phyloP scores from a whole-genome alignment of 2,888 invertebrate genomes.

The Melolontha melolontha region DNA sequence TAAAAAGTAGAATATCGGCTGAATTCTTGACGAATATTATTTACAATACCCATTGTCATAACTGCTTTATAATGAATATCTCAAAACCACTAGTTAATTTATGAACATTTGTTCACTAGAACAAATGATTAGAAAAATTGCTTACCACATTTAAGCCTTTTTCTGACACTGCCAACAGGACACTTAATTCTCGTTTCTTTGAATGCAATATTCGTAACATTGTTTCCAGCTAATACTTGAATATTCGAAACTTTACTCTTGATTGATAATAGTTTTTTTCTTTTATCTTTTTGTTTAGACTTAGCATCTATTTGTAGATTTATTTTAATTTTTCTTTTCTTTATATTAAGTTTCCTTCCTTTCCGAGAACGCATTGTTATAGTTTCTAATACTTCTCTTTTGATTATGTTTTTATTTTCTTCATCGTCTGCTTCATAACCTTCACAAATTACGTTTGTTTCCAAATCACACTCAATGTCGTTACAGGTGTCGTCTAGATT shows the following conservation, averaged over 20 bases:
- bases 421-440: conserved; percentile 50
- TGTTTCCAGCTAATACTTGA: conserved; percentile 43
- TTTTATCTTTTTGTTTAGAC: conserved; percentile 42
- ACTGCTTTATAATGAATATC: no score
- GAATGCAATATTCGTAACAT: conserved; percentile 37
- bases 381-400: conserved; percentile 49
- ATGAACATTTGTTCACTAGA: no score
- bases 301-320: conserved; percentile 58
- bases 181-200: conserved; percentile 61
- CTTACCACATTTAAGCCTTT: conserved; percentile 71
- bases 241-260: conserved; percentile 42
- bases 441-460: conserved; percentile 49
- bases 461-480: conserved; percentile 48
- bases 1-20: no score
- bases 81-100: no score
- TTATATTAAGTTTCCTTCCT: conserved; percentile 16
- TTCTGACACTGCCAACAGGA: conserved; percentile 68
- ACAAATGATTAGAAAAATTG: conserved; percentile 16
- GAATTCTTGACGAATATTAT: no score
- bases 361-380: conserved; percentile 22
- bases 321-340: conserved; percentile 52
- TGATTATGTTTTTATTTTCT: conserved; percentile 57
- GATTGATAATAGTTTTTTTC: conserved; percentile 34
- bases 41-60: no score
- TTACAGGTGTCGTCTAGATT: conserved; percentile 49